Evolutionary conservation across 2,888 invertebrate genomes (phyloP).

Genomic region (Aporophyla nigra): DNA sequence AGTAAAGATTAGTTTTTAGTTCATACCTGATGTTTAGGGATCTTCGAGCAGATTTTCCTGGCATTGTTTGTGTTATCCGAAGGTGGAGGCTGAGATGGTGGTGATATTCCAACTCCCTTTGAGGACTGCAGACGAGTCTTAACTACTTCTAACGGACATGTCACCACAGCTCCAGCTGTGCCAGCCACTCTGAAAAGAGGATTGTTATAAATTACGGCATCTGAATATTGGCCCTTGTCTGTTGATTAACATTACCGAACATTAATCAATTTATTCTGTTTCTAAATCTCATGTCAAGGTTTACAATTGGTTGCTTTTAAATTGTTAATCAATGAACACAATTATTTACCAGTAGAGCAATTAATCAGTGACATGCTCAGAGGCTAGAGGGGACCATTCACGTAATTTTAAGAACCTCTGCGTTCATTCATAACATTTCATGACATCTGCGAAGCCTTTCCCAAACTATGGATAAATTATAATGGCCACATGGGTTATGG

Average conservation of each 20-base stretch:
- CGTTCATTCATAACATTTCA: too few species aligned
- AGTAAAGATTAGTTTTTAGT: too few species aligned
- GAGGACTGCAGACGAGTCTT: conserved; percentile 99
- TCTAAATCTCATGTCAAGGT: conserved; percentile 19
- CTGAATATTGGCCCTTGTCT: background rate
- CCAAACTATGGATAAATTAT: too few species aligned
- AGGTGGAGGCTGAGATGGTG: conserved; percentile 88
- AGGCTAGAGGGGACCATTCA: too few species aligned
- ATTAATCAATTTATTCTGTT: conserved; percentile 20
- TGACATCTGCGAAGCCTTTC: too few species aligned
- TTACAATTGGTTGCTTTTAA: conserved; percentile 1
- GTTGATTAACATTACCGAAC: background rate
- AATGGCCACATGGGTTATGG: too few species aligned
- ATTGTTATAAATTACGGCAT: background rate
- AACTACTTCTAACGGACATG: conserved; percentile 99
- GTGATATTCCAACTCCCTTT: conserved; percentile 91
- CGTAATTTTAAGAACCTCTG: too few species aligned
- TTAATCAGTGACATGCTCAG: background rate
- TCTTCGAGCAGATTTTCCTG: conserved; percentile 94
- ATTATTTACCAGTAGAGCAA: background rate
- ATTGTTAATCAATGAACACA: background rate
- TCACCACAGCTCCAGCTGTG: conserved; percentile 98
- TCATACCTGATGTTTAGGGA: conserved; percentile 93
- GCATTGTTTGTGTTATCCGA: conserved; percentile 89
- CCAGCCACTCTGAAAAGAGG: conserved; percentile 95